Percentiles rank a stretch among this genome's conserved stretches.
Evolutionary conservation across 2,888 invertebrate species (phyloP).

Genomic region (Xanthostigma xanthostigma): DNA sequence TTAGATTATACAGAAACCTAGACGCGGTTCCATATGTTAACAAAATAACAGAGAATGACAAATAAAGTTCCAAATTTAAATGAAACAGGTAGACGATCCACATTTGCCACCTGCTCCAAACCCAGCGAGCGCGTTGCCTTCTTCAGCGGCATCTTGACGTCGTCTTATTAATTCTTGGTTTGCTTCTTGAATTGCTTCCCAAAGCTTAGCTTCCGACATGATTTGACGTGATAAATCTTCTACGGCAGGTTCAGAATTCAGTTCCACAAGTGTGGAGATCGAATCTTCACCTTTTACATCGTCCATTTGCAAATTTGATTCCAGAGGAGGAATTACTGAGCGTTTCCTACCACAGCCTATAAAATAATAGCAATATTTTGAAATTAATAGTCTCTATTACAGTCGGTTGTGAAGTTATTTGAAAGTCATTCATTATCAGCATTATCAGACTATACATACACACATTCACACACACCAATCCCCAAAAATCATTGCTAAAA

Average conservation of each 20-base stretch:
- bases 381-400: background rate
- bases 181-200: slow-evolving; percentile 68
- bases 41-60: background rate
- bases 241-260: slow-evolving; percentile 52
- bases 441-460: too few species aligned
- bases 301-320: slow-evolving; percentile 11
- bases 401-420: background rate
- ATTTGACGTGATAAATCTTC: slow-evolving; percentile 65
- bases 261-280: slow-evolving; percentile 47
- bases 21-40: background rate
- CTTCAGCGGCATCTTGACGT: slow-evolving; percentile 34
- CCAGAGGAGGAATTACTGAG: slow-evolving; percentile 29
- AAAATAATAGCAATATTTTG: slow-evolving; percentile 3
- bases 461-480: too few species aligned
- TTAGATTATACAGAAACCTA: background rate
- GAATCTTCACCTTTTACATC: slow-evolving; percentile 36
- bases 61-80: slow-evolving; percentile 3
- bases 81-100: slow-evolving; percentile 24
- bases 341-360: slow-evolving; percentile 63
- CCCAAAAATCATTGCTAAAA: too few species aligned
- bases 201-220: slow-evolving; percentile 60
- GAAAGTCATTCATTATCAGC: too few species aligned
- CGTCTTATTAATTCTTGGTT: slow-evolving; percentile 51
- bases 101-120: slow-evolving; percentile 22
- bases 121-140: slow-evolving; percentile 14